Evolutionary conservation across 2,113 vertebrate genomes (phyloP).

Genomic region (Delphinapterus leucas): DNA sequence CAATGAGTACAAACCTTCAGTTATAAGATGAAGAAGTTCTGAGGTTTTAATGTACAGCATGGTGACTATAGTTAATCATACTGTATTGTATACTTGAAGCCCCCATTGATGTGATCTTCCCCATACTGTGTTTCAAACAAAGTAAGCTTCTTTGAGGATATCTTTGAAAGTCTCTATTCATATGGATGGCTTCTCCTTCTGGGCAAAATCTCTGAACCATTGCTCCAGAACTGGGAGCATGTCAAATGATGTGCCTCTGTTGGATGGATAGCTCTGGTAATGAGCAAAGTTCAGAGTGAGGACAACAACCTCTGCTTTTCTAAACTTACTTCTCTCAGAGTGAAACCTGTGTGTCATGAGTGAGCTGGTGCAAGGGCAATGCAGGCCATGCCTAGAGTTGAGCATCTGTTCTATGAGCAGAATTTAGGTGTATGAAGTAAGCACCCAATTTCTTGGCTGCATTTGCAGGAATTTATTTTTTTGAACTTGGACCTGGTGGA

Average conservation of each 20-base stretch:
- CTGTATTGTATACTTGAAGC: neutral
- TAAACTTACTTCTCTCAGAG: neutral
- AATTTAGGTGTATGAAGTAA: neutral
- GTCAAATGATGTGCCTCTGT: neutral
- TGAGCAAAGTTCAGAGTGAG: neutral
- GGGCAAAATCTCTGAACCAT: neutral
- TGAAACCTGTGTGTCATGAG: neutral
- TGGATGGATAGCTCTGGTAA: too few relatives aligned
- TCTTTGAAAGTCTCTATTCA: neutral
- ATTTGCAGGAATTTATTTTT: neutral
- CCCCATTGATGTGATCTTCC: neutral
- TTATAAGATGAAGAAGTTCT: neutral
- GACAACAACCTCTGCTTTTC: neutral
- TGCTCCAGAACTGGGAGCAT: neutral
- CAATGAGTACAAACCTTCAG: neutral
- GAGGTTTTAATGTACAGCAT: neutral
- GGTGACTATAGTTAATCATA: neutral
- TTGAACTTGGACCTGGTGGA: neutral
- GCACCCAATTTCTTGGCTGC: neutral
- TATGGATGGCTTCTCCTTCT: neutral
- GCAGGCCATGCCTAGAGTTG: neutral
- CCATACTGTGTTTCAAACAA: neutral
- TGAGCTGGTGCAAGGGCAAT: neutral
- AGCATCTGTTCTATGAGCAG: neutral
- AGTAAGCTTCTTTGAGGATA: neutral